Percentiles rank a stretch among this genome's conserved stretches.
phyloP scores from a whole-genome alignment of 2,888 invertebrate genomes.

The Xanthia icteritia region DNA sequence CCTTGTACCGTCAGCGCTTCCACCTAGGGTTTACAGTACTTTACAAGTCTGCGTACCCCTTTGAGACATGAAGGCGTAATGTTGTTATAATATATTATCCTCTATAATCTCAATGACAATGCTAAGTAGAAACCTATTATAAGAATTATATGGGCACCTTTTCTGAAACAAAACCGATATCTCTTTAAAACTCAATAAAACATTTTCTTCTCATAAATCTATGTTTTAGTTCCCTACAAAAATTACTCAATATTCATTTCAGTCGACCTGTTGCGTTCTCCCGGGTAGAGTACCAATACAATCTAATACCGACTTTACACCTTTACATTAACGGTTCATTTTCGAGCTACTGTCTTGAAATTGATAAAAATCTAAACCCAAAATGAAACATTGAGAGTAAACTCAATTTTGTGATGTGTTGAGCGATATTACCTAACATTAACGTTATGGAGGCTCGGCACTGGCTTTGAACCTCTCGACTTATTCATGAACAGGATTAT shows the following conservation, averaged over 20 bases:
- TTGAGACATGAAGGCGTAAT: background rate
- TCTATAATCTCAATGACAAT: background rate
- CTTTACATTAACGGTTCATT: slow-evolving; percentile 46
- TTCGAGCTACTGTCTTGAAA: slow-evolving; percentile 3
- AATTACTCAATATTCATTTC: slow-evolving; percentile 65
- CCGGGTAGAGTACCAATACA: slow-evolving; percentile 19
- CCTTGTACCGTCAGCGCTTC: no score
- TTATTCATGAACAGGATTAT: slow-evolving; percentile 51
- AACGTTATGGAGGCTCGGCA: slow-evolving; percentile 53
- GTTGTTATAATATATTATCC: background rate
- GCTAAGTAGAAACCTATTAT: no score
- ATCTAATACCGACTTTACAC: slow-evolving; percentile 45
- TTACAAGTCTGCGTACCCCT: background rate
- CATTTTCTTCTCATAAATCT: background rate
- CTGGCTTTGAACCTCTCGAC: slow-evolving; percentile 62
- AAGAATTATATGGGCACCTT: no score
- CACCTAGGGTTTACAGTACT: no score
- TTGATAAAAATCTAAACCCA: slow-evolving; percentile 64
- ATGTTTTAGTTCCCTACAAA: slow-evolving; percentile 55
- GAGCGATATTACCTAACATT: slow-evolving; percentile 73
- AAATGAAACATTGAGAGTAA: slow-evolving; percentile 74
- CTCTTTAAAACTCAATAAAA: slow-evolving; percentile 10
- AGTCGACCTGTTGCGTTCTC: slow-evolving; percentile 71
- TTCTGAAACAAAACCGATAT: no score
- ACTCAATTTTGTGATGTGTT: slow-evolving; percentile 78